Percentiles rank a stretch among this genome's conserved stretches.
Conservation (phyloP, 53 echinoderm and acorn worm genomes). For the Arbacia lixula region DNA sequence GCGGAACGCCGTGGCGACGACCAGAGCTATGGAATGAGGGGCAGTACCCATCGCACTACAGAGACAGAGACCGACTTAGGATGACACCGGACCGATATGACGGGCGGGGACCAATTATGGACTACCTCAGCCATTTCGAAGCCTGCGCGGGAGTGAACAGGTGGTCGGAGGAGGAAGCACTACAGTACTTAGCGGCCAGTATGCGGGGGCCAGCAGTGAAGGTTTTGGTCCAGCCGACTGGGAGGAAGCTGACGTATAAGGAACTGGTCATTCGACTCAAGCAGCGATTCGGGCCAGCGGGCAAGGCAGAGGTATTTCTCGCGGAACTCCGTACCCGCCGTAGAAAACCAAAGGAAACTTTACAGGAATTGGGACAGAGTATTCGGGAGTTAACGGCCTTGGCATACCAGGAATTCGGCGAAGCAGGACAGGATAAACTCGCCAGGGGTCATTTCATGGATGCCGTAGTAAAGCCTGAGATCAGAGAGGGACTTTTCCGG, state of each 20-base stretch:
- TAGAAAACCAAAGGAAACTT: conserved; percentile 11
- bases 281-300: conserved; percentile 15
- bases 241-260: conserved; percentile 4
- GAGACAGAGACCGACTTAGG: too few species aligned
- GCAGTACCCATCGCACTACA: too few species aligned
- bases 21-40: too few species aligned
- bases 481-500: conserved; percentile 55
- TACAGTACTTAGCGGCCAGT: too few species aligned
- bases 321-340: conserved; percentile 22
- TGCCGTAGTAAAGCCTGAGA: conserved; percentile 54
- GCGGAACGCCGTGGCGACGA: too few species aligned
- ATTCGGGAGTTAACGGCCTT: conserved; percentile 37
- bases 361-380: conserved; percentile 57
- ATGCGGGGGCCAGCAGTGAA: too few species aligned
- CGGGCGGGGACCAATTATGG: too few species aligned
- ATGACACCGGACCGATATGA: too few species aligned
- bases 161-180: too few species aligned
- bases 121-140: too few species aligned
- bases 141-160: too few species aligned
- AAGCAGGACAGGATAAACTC: conserved; percentile 37
- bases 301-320: conserved; percentile 38
- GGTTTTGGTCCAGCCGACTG: too few species aligned
- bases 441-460: conserved; percentile 69
- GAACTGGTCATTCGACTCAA: conserved; percentile 17
- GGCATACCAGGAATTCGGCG: conserved; percentile 51